A percentile compares a stretch with the other conserved stretches of the same genome.
These are phyloP conservation scores for Myopa testacea DNA, from an alignment of 2,888 invertebrate species.

Conservation along the genomic window DNA sequence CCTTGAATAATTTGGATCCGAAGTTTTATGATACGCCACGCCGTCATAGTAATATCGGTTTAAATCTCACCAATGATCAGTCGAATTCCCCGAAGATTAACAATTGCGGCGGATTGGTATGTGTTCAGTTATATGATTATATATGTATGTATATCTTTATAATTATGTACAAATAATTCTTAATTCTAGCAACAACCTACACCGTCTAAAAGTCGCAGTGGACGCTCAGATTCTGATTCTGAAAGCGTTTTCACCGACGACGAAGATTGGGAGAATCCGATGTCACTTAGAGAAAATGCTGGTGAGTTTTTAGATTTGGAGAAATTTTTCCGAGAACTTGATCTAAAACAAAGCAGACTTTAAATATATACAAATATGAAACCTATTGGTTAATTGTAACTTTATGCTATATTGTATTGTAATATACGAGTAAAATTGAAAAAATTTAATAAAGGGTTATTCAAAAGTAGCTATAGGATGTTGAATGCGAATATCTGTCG, in stretches of 20 bases:
- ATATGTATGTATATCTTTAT: neutral
- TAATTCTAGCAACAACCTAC: slow-evolving; percentile 58
- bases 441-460: slow-evolving; percentile 8
- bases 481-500: too few relatives aligned
- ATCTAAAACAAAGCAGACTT: too few relatives aligned
- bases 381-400: too few relatives aligned
- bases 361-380: too few relatives aligned
- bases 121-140: slow-evolving; percentile 18
- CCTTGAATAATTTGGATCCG: slow-evolving; percentile 70
- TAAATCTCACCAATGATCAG: slow-evolving; percentile 68
- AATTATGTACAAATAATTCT: neutral
- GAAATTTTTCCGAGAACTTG: too few relatives aligned
- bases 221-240: slow-evolving; percentile 73
- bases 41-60: slow-evolving; percentile 67
- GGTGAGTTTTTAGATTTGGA: slow-evolving; percentile 53
- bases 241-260: slow-evolving; percentile 79
- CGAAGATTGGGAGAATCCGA: slow-evolving; percentile 74
- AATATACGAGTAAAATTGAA: neutral
- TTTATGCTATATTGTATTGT: too few relatives aligned
- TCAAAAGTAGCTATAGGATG: too few relatives aligned
- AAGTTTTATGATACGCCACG: slow-evolving; percentile 71
- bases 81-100: slow-evolving; percentile 68
- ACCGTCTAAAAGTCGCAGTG: slow-evolving; percentile 51
- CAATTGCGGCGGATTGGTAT: slow-evolving; percentile 64
- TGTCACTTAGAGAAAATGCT: slow-evolving; percentile 67